phyloP scores from a whole-genome alignment of 2,113 vertebrate species.

The Suricata suricatta region DNA sequence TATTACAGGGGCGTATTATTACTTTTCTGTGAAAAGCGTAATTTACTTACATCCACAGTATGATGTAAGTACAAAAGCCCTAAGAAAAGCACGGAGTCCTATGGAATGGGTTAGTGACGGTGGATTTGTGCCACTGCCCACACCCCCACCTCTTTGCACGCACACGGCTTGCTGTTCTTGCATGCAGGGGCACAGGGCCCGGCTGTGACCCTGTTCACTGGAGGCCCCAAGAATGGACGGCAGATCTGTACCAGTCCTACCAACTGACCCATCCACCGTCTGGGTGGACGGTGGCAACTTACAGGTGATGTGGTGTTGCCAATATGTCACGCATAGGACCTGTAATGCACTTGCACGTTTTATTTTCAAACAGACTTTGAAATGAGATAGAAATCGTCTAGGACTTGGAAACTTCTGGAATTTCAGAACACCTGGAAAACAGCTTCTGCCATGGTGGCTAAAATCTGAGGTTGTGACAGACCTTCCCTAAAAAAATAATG shows the following conservation, averaged over 20 bases:
- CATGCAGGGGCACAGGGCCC: neutral
- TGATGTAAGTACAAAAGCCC: neutral
- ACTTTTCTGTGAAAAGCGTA: neutral
- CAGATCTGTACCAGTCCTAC: no score
- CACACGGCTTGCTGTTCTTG: rapidly evolving
- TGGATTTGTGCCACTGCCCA: rapidly evolving
- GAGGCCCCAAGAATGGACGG: neutral
- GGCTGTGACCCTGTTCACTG: neutral
- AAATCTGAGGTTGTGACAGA: neutral
- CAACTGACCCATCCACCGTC: no score
- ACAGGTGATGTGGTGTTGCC: neutral
- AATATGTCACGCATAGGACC: rapidly evolving
- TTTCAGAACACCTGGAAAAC: constrained; percentile 29
- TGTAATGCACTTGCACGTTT: neutral
- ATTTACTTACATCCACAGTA: neutral
- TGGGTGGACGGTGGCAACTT: neutral
- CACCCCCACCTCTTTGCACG: neutral
- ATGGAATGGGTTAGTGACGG: neutral
- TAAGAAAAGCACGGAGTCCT: neutral
- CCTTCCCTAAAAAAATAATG: neutral
- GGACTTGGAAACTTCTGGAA: neutral
- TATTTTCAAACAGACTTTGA: neutral
- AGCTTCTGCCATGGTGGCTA: neutral
- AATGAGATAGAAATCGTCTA: neutral
- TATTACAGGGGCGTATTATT: neutral